Conservation (phyloP, 2,797 vertebrate species). For the Trichosurus vulpecula region DNA sequence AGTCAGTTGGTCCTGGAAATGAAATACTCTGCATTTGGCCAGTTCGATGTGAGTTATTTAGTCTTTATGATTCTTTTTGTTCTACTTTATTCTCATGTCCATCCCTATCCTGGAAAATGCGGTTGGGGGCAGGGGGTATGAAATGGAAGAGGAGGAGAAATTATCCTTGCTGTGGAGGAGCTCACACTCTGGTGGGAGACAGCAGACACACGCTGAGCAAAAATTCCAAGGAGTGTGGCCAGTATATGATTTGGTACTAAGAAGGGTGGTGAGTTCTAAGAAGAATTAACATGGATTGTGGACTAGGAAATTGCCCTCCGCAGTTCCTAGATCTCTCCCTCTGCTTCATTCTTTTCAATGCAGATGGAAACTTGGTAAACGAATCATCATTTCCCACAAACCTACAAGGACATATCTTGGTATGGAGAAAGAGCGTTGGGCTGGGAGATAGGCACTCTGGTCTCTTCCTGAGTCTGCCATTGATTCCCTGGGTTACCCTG, state of each 20-base stretch:
- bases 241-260: not conserved
- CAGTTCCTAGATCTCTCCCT: no score
- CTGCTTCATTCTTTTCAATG: no score
- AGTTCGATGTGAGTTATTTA: slow-evolving; percentile 78
- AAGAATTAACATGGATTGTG: no score
- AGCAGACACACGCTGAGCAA: not conserved
- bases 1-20: slow-evolving; percentile 77
- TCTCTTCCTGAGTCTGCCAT: no score
- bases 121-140: not conserved
- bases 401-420: no score
- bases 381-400: no score
- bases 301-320: no score
- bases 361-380: no score
- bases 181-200: not conserved
- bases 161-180: not conserved
- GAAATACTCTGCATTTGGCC: slow-evolving; percentile 75
- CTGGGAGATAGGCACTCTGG: no score
- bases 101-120: not conserved
- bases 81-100: not conserved
- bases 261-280: not conserved
- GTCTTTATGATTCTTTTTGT: not conserved
- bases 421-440: no score
- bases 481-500: no score
- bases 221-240: no score
- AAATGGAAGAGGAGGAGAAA: not conserved